A percentile compares a stretch with the other conserved stretches of the same genome.
Evolutionary conservation across 2,113 vertebrate genomes (phyloP).

Genomic region (Hiodon tergisus): DNA sequence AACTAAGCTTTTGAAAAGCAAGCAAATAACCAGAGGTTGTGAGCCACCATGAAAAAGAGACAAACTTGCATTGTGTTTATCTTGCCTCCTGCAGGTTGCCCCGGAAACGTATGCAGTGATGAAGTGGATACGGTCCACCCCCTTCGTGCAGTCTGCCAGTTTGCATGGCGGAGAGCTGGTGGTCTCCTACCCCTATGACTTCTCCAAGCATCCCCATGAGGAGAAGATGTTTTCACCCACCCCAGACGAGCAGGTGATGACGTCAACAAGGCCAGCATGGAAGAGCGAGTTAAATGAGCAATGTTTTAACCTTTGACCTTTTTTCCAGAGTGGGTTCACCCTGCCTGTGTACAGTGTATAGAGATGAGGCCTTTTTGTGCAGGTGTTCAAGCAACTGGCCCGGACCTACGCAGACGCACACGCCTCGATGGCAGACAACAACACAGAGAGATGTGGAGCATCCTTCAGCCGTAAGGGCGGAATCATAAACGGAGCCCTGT

Average conservation of each 20-base stretch:
- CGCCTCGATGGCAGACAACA: slow-evolving; percentile 78
- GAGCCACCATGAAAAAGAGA: neutral
- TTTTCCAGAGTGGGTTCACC: neutral
- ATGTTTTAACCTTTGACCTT: no score
- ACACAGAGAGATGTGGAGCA: slow-evolving; percentile 82
- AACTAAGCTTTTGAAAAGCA: no score
- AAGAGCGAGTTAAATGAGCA: neutral
- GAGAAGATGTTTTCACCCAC: slow-evolving; percentile 88
- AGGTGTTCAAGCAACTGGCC: slow-evolving; percentile 83
- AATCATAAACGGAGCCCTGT: slow-evolving; percentile 89
- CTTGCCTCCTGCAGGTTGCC: slow-evolving; percentile 68
- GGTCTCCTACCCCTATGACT: slow-evolving; percentile 91
- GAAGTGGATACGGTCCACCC: slow-evolving; percentile 84
- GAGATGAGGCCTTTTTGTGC: slow-evolving; percentile 11
- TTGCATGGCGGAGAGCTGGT: slow-evolving; percentile 93
- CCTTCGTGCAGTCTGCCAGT: slow-evolving; percentile 89
- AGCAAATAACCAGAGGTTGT: neutral
- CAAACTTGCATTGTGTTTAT: neutral
- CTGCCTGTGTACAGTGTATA: neutral
- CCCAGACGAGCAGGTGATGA: slow-evolving; percentile 84
- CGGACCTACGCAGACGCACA: slow-evolving; percentile 82
- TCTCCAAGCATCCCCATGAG: slow-evolving; percentile 79
- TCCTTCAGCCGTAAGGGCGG: slow-evolving; percentile 75
- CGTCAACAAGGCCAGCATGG: neutral
- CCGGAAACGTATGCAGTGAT: slow-evolving; percentile 93